Conservation (phyloP, 2,888 invertebrate genomes). For the Sericinus montela region DNA sequence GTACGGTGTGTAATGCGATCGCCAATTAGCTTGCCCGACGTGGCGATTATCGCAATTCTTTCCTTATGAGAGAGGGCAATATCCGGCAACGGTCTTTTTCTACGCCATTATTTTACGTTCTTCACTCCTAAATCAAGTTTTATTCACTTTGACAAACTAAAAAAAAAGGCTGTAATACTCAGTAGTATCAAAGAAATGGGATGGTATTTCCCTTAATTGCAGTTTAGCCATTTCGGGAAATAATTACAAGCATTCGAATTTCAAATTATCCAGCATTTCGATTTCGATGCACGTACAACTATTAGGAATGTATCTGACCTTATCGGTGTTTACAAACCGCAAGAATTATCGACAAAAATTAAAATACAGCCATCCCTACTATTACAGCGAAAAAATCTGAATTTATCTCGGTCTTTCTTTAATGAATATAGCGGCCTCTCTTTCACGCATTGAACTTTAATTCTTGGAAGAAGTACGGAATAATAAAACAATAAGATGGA, state of each 20-base stretch:
- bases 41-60: no score
- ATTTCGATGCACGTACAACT: not conserved
- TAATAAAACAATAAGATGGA: conserved; percentile 32
- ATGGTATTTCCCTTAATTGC: not conserved
- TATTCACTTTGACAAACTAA: no score
- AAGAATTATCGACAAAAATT: conserved; percentile 9
- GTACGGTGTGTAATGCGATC: no score
- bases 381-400: conserved; percentile 1
- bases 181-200: no score
- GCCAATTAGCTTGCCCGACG: no score
- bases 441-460: conserved; percentile 15
- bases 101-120: no score
- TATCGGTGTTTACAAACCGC: conserved; percentile 10
- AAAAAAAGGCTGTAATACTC: no score
- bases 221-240: not conserved
- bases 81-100: no score
- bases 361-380: conserved; percentile 3
- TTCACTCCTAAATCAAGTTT: no score
- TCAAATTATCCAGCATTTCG: not conserved
- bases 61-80: no score
- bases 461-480: conserved; percentile 28
- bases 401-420: not conserved
- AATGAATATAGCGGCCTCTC: conserved; percentile 11
- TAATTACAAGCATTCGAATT: not conserved
- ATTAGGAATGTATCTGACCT: conserved; percentile 14